phyloP scores from a whole-genome alignment of 2,888 invertebrate genomes.

The Coelopa pilipes region DNA sequence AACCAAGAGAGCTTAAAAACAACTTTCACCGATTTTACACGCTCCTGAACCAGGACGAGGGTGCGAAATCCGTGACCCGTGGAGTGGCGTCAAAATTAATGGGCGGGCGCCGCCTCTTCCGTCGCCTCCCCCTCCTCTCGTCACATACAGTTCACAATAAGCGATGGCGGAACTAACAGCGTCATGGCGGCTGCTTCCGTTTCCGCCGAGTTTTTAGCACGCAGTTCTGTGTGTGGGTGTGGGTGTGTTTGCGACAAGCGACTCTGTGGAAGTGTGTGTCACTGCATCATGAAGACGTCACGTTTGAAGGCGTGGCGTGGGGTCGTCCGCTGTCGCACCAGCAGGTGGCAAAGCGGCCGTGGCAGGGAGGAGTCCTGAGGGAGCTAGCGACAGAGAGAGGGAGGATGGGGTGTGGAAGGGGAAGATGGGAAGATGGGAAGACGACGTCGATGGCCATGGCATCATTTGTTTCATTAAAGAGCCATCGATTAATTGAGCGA shows the following conservation, averaged over 20 bases:
- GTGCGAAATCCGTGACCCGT: no score
- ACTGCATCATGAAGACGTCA: slow-evolving; percentile 9
- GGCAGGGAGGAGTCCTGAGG: background rate
- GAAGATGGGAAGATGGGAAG: background rate
- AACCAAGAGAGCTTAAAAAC: no score
- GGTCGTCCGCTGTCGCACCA: background rate
- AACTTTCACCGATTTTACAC: no score
- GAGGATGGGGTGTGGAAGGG: background rate
- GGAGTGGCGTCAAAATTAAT: slow-evolving; percentile 9
- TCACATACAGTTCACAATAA: slow-evolving; percentile 27
- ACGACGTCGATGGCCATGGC: background rate
- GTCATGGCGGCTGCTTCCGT: slow-evolving; percentile 28
- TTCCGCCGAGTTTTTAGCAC: background rate
- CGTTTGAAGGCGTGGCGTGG: background rate
- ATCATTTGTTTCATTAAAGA: slow-evolving; percentile 24
- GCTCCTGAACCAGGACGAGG: no score
- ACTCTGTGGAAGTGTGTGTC: background rate
- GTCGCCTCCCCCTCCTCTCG: no score
- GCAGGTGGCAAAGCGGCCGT: background rate
- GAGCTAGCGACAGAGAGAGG: background rate
- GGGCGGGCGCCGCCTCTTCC: slow-evolving; percentile 19
- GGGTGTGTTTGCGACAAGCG: background rate
- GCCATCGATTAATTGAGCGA: slow-evolving; percentile 27
- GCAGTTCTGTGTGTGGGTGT: background rate
- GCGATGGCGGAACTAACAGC: slow-evolving; percentile 28